These are phyloP conservation scores for Sparidentex hasta DNA, from an alignment of 2,797 vertebrate genomes.

Conservation along the genomic window DNA sequence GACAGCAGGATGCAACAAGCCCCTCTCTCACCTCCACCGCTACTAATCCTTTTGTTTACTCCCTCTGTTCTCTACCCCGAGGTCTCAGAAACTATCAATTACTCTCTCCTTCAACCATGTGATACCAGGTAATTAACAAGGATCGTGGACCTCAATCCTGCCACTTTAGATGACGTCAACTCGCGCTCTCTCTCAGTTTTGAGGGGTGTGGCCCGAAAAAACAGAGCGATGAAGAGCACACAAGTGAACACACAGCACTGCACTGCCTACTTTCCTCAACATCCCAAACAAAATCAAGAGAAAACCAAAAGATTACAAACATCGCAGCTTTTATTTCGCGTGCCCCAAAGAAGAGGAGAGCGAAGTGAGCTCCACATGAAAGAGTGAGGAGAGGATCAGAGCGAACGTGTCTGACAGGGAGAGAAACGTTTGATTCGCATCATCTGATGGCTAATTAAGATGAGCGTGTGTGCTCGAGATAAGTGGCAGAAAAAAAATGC, in stretches of 20 bases:
- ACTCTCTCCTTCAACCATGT: constrained; percentile 25
- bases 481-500: constrained; percentile 38
- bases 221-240: constrained; percentile 7
- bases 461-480: constrained; percentile 40
- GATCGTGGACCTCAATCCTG: constrained; percentile 25
- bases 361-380: constrained; percentile 12
- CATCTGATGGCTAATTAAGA: constrained; percentile 57
- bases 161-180: constrained; percentile 6
- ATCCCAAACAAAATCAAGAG: constrained; percentile 24
- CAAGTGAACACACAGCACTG: constrained; percentile 12
- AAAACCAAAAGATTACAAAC: constrained; percentile 40
- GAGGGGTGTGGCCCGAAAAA: constrained; percentile 5
- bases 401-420: constrained; percentile 22
- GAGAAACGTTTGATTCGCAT: constrained; percentile 42
- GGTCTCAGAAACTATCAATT: constrained; percentile 40
- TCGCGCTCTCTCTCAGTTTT: background rate
- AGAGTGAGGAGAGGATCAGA: constrained; percentile 46
- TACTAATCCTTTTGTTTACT: constrained; percentile 10
- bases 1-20: constrained; percentile 68
- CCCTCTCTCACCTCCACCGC: constrained; percentile 39
- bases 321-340: constrained; percentile 18
- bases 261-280: constrained; percentile 14
- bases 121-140: constrained; percentile 35
- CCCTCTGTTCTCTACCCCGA: constrained; percentile 15
- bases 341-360: constrained; percentile 8